These are phyloP conservation scores for Hemiscyllium ocellatum DNA, from an alignment of 2,113 vertebrate species.

Conservation along the genomic window DNA sequence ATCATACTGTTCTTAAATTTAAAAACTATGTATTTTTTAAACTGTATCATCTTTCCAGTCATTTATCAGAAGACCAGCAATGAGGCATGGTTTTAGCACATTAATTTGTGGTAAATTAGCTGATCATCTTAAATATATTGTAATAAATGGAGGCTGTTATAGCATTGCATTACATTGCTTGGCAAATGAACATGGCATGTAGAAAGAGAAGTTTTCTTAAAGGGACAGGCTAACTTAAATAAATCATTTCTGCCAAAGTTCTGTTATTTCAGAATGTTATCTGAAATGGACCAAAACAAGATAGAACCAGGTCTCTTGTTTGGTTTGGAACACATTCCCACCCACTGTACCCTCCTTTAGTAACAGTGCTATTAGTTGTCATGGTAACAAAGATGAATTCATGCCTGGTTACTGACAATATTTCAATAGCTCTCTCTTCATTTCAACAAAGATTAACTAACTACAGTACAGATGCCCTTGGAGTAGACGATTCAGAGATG, in stretches of 20 bases:
- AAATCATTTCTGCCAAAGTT: background rate
- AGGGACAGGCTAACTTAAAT: background rate
- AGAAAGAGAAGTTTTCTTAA: background rate
- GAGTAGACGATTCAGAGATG: background rate
- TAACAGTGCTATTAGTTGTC: conserved; percentile 32
- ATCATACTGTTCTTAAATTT: background rate
- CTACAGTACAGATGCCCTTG: background rate
- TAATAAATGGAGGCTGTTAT: too few species aligned
- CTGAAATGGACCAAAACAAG: background rate
- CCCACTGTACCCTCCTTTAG: conserved; percentile 29
- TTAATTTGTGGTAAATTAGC: background rate
- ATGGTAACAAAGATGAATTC: conserved; percentile 32
- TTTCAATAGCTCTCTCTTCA: conserved; percentile 29
- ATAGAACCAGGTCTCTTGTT: background rate
- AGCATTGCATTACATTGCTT: background rate
- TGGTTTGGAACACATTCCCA: conserved; percentile 28
- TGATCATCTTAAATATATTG: background rate
- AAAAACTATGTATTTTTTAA: background rate
- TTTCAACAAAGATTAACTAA: background rate
- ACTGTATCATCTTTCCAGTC: background rate
- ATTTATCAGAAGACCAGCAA: background rate
- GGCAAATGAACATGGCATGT: background rate
- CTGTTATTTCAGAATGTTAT: background rate
- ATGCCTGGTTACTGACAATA: conserved; percentile 25
- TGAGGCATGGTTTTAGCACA: background rate